Evolutionary conservation across 2,888 invertebrate genomes (phyloP).

Genomic region (Thymelicus sylvestris): DNA sequence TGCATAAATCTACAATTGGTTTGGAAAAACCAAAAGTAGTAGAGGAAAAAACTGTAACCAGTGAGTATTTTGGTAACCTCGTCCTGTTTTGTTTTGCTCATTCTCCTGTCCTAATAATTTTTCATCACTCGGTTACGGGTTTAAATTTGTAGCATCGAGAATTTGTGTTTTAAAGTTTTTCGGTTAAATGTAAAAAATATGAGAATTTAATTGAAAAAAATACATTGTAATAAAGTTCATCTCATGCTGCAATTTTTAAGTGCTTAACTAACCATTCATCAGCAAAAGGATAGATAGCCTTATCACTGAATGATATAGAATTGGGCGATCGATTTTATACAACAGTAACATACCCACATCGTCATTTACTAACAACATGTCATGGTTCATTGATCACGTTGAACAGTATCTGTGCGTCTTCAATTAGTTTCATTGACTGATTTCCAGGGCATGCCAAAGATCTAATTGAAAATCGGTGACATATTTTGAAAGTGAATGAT

Average conservation of each 20-base stretch:
- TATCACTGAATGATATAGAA: constrained; percentile 55
- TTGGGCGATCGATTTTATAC: constrained; percentile 57
- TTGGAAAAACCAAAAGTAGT: constrained; percentile 71
- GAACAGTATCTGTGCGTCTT: constrained; percentile 81
- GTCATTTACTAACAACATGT: constrained; percentile 59
- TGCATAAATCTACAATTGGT: constrained; percentile 73
- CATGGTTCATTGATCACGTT: constrained; percentile 62
- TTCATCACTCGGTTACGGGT: constrained; percentile 54
- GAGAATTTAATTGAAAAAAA: too few relatives aligned
- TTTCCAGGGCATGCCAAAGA: constrained; percentile 82
- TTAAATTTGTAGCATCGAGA: constrained; percentile 63
- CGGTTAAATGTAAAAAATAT: not conserved
- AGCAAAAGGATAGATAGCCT: constrained; percentile 66
- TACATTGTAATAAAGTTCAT: constrained; percentile 35
- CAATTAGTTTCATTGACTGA: constrained; percentile 82
- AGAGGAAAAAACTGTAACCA: constrained; percentile 74
- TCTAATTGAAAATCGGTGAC: constrained; percentile 71
- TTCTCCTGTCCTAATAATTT: constrained; percentile 53
- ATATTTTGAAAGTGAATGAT: constrained; percentile 71
- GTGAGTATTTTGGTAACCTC: constrained; percentile 74
- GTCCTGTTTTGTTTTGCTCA: constrained; percentile 58
- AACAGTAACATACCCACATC: constrained; percentile 64
- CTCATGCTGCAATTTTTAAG: constrained; percentile 53
- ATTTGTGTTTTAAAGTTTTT: constrained; percentile 54
- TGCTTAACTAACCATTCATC: constrained; percentile 63